Conservation (phyloP, 1,140 invertebrate species). For the Bathynomus jamesi region DNA sequence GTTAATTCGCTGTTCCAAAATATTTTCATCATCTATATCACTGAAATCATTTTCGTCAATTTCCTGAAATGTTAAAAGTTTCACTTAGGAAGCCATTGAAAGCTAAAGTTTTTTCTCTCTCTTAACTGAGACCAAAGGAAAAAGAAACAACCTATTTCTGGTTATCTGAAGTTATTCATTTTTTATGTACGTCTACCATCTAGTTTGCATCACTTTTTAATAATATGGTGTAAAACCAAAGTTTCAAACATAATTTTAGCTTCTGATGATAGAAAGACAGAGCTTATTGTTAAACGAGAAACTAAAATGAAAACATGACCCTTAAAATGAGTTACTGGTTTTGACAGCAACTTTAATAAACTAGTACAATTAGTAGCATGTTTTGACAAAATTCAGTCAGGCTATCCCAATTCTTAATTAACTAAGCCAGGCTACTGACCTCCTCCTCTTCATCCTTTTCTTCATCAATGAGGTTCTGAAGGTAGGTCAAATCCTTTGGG, state of each 20-base stretch:
- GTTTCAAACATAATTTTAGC: not conserved
- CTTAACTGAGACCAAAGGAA: not conserved
- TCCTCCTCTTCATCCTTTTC: not conserved
- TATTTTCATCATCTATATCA: not conserved
- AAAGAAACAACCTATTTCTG: not conserved
- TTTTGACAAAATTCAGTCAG: no score
- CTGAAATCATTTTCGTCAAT: not conserved
- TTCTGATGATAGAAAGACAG: not conserved
- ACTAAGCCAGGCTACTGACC: not conserved
- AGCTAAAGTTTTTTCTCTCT: not conserved
- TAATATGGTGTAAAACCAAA: not conserved
- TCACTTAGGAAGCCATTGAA: not conserved
- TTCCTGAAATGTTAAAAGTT: not conserved
- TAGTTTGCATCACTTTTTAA: not conserved
- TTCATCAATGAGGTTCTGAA: not conserved
- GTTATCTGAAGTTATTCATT: no score
- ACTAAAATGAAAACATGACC: not conserved
- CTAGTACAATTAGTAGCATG: not conserved
- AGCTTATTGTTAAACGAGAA: not conserved
- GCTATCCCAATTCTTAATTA: no score
- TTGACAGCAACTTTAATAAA: not conserved
- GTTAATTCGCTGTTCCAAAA: not conserved
- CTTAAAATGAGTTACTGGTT: not conserved
- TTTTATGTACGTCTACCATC: no score
- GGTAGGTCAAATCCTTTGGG: not conserved